Conservation (phyloP, 2,113 vertebrate genomes). For the Bufo bufo region DNA sequence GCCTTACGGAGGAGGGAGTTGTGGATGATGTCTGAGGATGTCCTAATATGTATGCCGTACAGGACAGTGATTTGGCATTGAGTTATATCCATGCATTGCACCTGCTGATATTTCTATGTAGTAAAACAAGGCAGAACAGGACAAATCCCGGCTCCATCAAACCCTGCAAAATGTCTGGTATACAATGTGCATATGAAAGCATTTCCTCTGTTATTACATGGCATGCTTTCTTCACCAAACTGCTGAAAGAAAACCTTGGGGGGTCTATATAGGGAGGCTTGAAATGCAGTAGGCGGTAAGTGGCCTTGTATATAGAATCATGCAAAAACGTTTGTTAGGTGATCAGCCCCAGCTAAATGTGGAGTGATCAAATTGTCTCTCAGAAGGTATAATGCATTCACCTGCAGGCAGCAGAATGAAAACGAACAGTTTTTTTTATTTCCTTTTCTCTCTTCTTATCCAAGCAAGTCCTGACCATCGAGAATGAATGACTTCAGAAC, state of each 20-base stretch:
- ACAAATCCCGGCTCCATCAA: not conserved
- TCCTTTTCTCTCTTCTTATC: constrained; percentile 69
- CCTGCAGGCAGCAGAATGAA: constrained; percentile 80
- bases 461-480: constrained; percentile 89
- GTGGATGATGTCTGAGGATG: no score
- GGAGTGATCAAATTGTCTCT: constrained; percentile 82
- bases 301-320: constrained; percentile 70
- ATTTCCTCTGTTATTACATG: not conserved
- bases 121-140: not conserved
- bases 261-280: not conserved
- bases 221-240: not conserved
- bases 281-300: constrained; percentile 56
- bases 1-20: no score
- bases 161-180: not conserved
- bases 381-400: constrained; percentile 82
- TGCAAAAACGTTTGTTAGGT: constrained; percentile 70
- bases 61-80: not conserved
- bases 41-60: not conserved
- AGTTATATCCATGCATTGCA: not conserved
- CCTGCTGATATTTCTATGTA: not conserved
- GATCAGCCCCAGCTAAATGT: constrained; percentile 77
- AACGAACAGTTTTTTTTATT: constrained; percentile 83
- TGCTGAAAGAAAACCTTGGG: not conserved
- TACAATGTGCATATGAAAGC: not conserved
- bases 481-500: constrained; percentile 97